phyloP scores from a whole-genome alignment of 2,888 invertebrate species.

The Hypercompe scribonia region DNA sequence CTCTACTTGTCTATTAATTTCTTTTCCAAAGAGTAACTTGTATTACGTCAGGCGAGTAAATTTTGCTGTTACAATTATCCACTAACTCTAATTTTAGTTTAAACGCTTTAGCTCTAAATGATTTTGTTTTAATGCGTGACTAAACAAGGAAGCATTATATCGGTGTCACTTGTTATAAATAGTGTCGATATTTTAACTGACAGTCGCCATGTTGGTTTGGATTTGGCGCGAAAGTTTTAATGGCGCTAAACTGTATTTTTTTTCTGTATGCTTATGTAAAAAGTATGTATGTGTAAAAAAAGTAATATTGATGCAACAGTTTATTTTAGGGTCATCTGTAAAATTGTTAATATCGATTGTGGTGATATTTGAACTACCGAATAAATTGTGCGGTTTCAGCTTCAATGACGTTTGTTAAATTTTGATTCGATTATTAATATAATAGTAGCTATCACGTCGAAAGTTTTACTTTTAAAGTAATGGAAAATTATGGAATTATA shows the following conservation, averaged over 20 bases:
- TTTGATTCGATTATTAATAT: not conserved
- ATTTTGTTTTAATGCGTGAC: conserved; percentile 48
- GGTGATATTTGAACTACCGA: conserved; percentile 1
- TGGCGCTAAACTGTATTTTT: conserved; percentile 9
- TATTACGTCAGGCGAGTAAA: not conserved
- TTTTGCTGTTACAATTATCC: conserved; percentile 6
- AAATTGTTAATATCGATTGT: not conserved
- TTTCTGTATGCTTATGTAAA: no score
- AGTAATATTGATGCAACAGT: not conserved
- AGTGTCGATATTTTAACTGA: conserved; percentile 34
- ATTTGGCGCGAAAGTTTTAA: conserved; percentile 19
- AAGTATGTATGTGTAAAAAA: no score
- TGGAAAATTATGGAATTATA: not conserved
- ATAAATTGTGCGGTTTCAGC: not conserved
- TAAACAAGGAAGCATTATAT: conserved; percentile 50
- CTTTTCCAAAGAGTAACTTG: no score
- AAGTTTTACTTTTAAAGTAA: not conserved
- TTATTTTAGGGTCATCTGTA: not conserved
- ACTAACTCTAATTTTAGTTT: conserved; percentile 45
- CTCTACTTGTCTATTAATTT: no score
- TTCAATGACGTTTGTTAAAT: conserved; percentile 4
- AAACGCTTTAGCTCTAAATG: conserved; percentile 20
- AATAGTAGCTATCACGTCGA: not conserved
- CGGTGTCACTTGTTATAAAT: conserved; percentile 41
- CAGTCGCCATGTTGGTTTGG: conserved; percentile 18